Conservation (phyloP, 2,888 invertebrate species). For the Ashinkailepas kermadecensis region DNA sequence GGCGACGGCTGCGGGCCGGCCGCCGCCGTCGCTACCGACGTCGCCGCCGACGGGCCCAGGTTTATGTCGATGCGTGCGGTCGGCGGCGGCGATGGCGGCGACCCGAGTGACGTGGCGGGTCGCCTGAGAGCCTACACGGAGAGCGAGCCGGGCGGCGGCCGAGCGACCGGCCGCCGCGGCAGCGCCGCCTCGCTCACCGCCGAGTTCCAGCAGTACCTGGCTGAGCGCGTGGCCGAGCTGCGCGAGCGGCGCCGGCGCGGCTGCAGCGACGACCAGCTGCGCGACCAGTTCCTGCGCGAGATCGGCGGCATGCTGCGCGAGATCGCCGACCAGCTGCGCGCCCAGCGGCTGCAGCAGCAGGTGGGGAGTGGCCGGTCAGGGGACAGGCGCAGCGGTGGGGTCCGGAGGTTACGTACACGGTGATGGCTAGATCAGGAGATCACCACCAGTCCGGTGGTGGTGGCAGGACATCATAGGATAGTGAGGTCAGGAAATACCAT, state of each 20-base stretch:
- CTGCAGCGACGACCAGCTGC: neutral
- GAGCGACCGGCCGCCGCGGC: neutral
- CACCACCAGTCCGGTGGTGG: no score
- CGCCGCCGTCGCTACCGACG: neutral
- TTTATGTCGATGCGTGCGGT: neutral
- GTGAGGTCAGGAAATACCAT: no score
- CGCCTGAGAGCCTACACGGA: slow-evolving; percentile 4
- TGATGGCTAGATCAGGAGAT: no score
- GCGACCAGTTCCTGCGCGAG: slow-evolving; percentile 11
- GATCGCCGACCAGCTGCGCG: slow-evolving; percentile 10
- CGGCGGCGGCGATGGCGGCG: neutral
- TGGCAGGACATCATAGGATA: no score
- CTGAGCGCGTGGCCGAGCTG: neutral
- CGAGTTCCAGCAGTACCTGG: slow-evolving; percentile 18
- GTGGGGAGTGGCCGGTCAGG: neutral
- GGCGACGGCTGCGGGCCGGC: neutral
- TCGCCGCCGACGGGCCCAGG: neutral
- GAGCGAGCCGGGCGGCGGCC: neutral
- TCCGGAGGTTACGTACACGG: no score
- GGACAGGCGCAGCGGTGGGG: no score
- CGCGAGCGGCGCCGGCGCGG: neutral
- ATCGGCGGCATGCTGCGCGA: slow-evolving; percentile 3
- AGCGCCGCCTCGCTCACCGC: neutral
- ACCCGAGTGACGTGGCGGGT: neutral
- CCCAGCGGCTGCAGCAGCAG: neutral